A percentile compares a stretch with the other conserved stretches of the same genome.
phyloP scores from a whole-genome alignment of 2,113 vertebrate genomes.

The Gymnarchus niloticus region DNA sequence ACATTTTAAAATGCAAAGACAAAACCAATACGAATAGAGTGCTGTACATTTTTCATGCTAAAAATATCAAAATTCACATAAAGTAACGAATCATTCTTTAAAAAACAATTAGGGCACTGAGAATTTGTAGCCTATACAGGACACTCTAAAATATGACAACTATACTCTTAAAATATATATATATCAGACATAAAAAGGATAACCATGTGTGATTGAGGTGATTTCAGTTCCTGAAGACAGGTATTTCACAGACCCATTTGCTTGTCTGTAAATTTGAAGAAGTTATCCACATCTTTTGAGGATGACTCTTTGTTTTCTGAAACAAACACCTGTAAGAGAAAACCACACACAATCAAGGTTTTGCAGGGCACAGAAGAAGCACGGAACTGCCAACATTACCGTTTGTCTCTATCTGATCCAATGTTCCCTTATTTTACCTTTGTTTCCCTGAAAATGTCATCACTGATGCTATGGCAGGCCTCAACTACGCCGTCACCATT shows the following conservation, averaged over 20 bases:
- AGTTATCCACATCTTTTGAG: conserved; percentile 82
- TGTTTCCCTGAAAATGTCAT: conserved; percentile 73
- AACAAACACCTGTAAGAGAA: conserved; percentile 78
- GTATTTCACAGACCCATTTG: conserved; percentile 83
- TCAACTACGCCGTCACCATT: conserved; percentile 83
- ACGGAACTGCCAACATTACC: neutral
- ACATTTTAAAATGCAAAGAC: neutral
- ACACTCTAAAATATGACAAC: neutral
- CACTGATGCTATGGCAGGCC: conserved; percentile 68
- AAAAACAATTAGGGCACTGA: neutral
- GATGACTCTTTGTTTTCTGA: conserved; percentile 84
- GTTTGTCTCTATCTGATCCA: neutral
- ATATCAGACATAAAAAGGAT: no score
- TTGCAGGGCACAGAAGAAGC: neutral
- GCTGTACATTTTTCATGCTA: neutral
- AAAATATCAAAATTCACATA: neutral
- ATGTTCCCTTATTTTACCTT: conserved; percentile 63
- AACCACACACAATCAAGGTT: neutral
- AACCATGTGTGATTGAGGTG: no score
- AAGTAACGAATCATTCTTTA: neutral
- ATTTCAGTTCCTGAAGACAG: neutral
- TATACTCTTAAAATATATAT: neutral
- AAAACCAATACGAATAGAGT: neutral
- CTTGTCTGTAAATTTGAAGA: conserved; percentile 97
- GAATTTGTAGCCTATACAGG: neutral